Percentiles rank a stretch among this genome's conserved stretches.
Evolutionary conservation across 2,888 invertebrate genomes (phyloP).

Genomic region (Diploptera punctata): DNA sequence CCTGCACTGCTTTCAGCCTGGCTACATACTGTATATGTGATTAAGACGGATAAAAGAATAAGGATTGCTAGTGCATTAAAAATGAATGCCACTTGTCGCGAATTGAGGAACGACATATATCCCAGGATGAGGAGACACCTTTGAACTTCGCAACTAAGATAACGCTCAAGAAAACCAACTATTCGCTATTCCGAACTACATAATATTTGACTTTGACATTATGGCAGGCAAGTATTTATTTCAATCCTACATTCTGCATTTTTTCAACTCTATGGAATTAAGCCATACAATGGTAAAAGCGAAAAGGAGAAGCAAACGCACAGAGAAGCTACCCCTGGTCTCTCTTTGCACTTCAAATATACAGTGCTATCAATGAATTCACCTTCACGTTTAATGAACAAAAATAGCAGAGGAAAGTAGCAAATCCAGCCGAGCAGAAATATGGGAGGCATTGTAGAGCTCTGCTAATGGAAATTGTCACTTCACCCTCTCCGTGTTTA

Average conservation of each 20-base stretch:
- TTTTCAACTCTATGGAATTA: not conserved
- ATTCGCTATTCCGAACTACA: no score
- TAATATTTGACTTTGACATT: no score
- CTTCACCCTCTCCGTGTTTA: constrained; percentile 8
- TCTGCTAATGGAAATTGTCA: constrained; percentile 16
- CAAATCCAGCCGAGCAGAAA: constrained; percentile 15
- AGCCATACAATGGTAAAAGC: constrained; percentile 1
- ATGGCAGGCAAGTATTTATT: no score
- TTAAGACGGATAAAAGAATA: no score
- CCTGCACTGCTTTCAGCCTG: no score
- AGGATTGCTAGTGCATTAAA: no score
- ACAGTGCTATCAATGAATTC: constrained; percentile 8
- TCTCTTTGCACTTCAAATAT: not conserved
- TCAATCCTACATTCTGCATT: not conserved
- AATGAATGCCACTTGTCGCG: no score
- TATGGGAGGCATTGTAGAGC: not conserved
- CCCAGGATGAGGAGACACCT: no score
- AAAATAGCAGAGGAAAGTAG: not conserved
- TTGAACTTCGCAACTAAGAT: no score
- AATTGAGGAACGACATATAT: no score
- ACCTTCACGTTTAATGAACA: constrained; percentile 15
- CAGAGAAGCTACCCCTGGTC: not conserved
- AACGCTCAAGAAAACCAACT: no score
- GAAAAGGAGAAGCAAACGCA: not conserved
- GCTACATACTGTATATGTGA: no score